Evolutionary conservation across 2,888 invertebrate species (phyloP).

Genomic region (Panorpa germanica): DNA sequence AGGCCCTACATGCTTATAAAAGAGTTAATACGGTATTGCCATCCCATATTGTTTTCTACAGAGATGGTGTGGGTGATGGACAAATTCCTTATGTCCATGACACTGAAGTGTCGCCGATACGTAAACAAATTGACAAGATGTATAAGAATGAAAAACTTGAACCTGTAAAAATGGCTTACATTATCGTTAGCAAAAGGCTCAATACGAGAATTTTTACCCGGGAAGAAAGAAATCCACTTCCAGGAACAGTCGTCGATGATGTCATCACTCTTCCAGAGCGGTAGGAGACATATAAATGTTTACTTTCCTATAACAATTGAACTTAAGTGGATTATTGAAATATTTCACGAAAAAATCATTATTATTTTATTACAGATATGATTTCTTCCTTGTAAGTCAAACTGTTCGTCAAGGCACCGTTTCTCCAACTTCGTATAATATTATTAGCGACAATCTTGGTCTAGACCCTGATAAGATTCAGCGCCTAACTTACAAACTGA

Average conservation of each 20-base stretch:
- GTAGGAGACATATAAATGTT: constrained; percentile 17
- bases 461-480: constrained; percentile 60
- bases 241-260: constrained; percentile 79
- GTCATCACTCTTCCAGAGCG: constrained; percentile 62
- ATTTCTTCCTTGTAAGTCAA: constrained; percentile 82
- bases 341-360: too few species aligned
- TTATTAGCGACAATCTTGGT: constrained; percentile 53
- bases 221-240: constrained; percentile 43
- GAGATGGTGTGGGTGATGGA: constrained; percentile 92
- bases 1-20: constrained; percentile 19
- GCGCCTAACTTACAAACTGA: constrained; percentile 66
- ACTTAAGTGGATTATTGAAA: too few species aligned
- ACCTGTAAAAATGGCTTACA: constrained; percentile 39
- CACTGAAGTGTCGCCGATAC: constrained; percentile 48
- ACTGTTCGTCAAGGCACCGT: constrained; percentile 78
- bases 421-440: constrained; percentile 76
- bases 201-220: constrained; percentile 50
- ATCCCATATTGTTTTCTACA: constrained; percentile 56
- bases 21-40: constrained; percentile 31
- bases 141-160: constrained; percentile 27
- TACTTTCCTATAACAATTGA: constrained; percentile 7
- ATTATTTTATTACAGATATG: constrained; percentile 41
- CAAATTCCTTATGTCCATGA: constrained; percentile 60
- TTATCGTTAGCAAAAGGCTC: constrained; percentile 83
- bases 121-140: constrained; percentile 29